A percentile compares a stretch with the other conserved stretches of the same genome.
phyloP scores from a whole-genome alignment of 2,797 vertebrate genomes.

The Sternarchorhynchus goeldii region DNA sequence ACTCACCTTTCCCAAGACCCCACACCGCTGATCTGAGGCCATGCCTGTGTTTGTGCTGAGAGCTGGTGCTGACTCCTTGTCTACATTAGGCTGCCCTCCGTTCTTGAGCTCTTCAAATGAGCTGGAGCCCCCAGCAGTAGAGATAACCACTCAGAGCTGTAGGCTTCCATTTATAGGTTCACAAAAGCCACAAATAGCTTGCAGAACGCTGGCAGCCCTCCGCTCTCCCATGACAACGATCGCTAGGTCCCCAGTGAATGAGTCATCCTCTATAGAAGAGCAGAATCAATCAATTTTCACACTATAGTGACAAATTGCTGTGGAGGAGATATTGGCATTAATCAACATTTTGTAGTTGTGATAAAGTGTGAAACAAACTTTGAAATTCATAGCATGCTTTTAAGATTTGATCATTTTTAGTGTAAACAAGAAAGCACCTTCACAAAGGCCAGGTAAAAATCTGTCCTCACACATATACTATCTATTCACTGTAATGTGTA shows the following conservation, averaged over 20 bases:
- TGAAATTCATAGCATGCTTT: background rate
- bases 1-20: slow-evolving; percentile 82
- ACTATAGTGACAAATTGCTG: too few species aligned
- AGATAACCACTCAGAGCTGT: slow-evolving; percentile 77
- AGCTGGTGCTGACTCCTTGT: slow-evolving; percentile 57
- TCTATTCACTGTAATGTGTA: too few species aligned
- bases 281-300: background rate
- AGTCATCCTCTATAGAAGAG: background rate
- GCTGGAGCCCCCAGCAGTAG: slow-evolving; percentile 73
- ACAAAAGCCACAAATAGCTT: slow-evolving; percentile 89
- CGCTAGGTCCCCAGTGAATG: slow-evolving; percentile 21
- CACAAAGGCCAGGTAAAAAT: too few species aligned
- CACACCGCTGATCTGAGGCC: slow-evolving; percentile 71
- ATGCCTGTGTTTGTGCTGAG: slow-evolving; percentile 60
- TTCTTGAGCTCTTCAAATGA: slow-evolving; percentile 69
- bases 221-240: slow-evolving; percentile 71
- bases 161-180: slow-evolving; percentile 94
- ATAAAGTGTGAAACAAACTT: background rate
- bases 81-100: slow-evolving; percentile 66
- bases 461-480: too few species aligned
- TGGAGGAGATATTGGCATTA: too few species aligned
- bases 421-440: background rate
- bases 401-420: background rate
- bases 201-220: slow-evolving; percentile 76
- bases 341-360: background rate